phyloP scores from a whole-genome alignment of 2,113 vertebrate species.

The Myrmophylax atrothorax region DNA sequence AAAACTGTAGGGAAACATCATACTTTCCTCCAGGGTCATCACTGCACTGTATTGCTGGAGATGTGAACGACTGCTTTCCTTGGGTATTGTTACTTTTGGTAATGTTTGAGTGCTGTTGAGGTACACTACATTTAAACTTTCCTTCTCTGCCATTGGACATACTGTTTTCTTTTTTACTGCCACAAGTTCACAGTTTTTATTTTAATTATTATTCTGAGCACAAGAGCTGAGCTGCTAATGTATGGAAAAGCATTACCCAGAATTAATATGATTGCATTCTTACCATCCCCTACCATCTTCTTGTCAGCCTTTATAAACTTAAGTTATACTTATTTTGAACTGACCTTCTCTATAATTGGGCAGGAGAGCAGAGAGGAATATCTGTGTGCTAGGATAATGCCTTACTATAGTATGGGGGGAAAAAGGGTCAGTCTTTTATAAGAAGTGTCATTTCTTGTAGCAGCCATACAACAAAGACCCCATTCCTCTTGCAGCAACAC shows the following conservation, averaged over 20 bases:
- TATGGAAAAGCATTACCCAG: not conserved
- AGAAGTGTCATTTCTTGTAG: not conserved
- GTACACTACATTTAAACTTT: not conserved
- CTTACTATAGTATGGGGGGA: not conserved
- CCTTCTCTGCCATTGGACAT: not conserved
- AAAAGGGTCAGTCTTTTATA: not conserved
- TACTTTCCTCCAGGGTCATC: not conserved
- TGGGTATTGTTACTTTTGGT: not conserved
- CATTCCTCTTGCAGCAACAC: not conserved
- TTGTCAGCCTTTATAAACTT: constrained; percentile 20
- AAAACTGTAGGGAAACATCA: not conserved
- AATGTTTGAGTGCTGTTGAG: not conserved
- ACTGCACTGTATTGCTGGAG: not conserved
- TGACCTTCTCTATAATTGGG: constrained; percentile 47
- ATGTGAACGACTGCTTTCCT: not conserved
- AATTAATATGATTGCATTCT: constrained; percentile 14
- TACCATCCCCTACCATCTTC: not conserved
- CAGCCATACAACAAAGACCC: not conserved
- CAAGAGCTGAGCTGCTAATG: not conserved
- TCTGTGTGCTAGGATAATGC: not conserved
- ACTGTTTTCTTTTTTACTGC: not conserved
- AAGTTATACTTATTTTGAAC: not conserved
- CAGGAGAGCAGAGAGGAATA: not conserved
- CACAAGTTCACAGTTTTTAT: not conserved
- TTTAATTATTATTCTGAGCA: constrained; percentile 1